Percentiles rank a stretch among this genome's conserved stretches.
phyloP scores from a whole-genome alignment of 2,797 vertebrate species.

The Pseudochirops cupreus region DNA sequence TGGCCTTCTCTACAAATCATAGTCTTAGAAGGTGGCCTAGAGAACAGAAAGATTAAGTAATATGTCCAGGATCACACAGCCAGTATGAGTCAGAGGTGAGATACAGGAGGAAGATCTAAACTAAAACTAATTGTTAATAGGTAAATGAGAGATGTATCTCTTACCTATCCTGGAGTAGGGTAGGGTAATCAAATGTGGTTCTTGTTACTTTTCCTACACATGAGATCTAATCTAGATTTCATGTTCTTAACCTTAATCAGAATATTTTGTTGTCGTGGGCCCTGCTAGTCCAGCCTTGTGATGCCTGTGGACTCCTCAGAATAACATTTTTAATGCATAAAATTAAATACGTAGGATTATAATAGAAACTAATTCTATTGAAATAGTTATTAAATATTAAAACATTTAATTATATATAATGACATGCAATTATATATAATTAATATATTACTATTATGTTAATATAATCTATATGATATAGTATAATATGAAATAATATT shows the following conservation, averaged over 20 bases:
- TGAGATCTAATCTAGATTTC: not conserved
- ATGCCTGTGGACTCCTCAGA: not conserved
- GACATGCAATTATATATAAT: too few relatives aligned
- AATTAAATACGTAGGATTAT: not conserved
- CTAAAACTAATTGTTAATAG: not conserved
- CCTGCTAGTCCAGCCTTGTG: not conserved
- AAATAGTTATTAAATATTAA: not conserved
- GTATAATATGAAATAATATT: too few relatives aligned
- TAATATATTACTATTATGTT: too few relatives aligned
- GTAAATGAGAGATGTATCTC: not conserved
- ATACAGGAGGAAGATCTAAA: not conserved
- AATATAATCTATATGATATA: too few relatives aligned
- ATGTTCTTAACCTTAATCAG: not conserved
- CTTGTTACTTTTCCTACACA: not conserved
- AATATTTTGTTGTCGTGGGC: not conserved
- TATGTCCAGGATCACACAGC: not conserved
- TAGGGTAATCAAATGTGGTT: not conserved
- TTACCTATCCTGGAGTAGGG: not conserved
- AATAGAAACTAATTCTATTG: not conserved
- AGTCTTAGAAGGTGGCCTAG: not conserved
- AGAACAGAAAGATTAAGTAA: not conserved
- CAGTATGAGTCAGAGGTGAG: not conserved
- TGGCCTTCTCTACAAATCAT: not conserved
- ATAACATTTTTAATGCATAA: not conserved
- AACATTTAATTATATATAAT: too few relatives aligned